phyloP scores from a whole-genome alignment of 2,888 invertebrate genomes.

The Chironomus riparius region DNA sequence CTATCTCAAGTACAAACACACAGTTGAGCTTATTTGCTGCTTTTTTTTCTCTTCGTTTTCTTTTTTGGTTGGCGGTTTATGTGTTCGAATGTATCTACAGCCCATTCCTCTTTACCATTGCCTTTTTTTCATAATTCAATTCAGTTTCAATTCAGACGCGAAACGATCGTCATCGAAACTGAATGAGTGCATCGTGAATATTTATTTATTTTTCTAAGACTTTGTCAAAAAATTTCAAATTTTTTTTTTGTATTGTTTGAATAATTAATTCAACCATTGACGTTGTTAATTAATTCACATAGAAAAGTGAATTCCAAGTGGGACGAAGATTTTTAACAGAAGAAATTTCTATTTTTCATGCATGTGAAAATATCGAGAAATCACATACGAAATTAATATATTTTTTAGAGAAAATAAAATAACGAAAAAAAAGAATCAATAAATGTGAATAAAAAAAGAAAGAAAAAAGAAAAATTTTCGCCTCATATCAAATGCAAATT shows the following conservation, averaged over 20 bases:
- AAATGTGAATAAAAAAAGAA: neutral
- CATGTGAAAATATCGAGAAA: neutral
- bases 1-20: neutral
- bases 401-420: neutral
- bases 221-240: too few species aligned
- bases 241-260: too few species aligned
- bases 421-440: neutral
- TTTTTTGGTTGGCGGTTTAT: neutral
- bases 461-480: neutral
- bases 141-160: conserved; percentile 25
- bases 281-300: neutral
- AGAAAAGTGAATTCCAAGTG: neutral
- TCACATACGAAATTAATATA: neutral
- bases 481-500: conserved; percentile 7
- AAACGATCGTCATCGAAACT: conserved; percentile 18
- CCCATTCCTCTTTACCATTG: conserved; percentile 15
- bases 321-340: neutral
- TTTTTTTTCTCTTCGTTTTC: neutral
- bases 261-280: too few species aligned
- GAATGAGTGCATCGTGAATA: conserved; percentile 1
- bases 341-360: neutral
- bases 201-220: neutral
- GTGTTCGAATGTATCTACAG: neutral
- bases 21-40: neutral
- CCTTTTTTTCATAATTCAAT: conserved; percentile 22